Base-by-base conservation (phyloP, 2,797 vertebrate genomes). In the Pipistrellus pygmaeus region DNA sequence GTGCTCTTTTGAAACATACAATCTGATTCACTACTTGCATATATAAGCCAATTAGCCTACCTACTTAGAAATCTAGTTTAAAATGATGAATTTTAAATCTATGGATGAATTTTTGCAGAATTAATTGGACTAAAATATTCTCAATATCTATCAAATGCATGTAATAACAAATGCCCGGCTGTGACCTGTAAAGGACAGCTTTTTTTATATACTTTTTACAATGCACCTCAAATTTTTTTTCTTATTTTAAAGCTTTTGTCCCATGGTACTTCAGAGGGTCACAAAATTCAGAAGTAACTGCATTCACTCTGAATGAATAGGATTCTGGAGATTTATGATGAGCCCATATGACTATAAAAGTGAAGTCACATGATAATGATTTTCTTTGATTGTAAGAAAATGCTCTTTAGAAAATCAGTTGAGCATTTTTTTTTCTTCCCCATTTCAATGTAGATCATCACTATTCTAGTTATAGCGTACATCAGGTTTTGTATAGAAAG, bases 331-430 rank as follows among this genome's bases (percentile, higher is more conserved):
- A 81, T 72, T 68, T 66, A 53, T 86, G 68, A 84, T 90, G 38
- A 8, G n/a, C 41, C 17, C 30, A 72, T 35, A 7, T 94, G 38
- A 90, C 25, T 69, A 2, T 55, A 90, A 62, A 91, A 93, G 8
- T 69, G 25, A 81, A 62, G 13, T 90, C 53, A 62, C 1, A 13
- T 93, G 78, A 57, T 27, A 25, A 66, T 72, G 15, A 89, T 87
- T 95, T 91, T 85, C 51, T 41, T 88, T 95, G 73, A 96, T 83
- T 96, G 8, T 92, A 93, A 94, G 51, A 91, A 95, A 83, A 93
- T 55, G 25, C 35, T 35, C 93, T 96, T 93, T 53, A 92, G 41
- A 93, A 95, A 94, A 93, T 95, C 25, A 87, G 48, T 88, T 46
- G 30, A 88, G 25, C 18, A 60, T 17, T 88, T 44, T 51, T 57